A percentile compares a stretch with the other conserved stretches of the same genome.
Evolutionary conservation across 2,113 vertebrate species (phyloP).

Genomic region (Empidonax traillii): DNA sequence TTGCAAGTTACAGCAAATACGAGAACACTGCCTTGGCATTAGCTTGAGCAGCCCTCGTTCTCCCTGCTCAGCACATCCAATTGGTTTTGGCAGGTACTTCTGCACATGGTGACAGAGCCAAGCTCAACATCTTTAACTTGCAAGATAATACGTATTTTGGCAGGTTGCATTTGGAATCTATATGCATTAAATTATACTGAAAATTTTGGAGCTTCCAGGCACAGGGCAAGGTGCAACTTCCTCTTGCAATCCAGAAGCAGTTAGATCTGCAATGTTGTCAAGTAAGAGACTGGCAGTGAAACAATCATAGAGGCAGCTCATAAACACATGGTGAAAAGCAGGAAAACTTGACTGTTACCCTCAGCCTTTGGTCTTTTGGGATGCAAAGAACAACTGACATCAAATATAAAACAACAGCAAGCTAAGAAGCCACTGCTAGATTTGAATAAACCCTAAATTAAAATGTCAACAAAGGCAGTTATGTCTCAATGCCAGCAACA

Average conservation of each 20-base stretch:
- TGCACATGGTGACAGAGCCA: neutral
- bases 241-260: neutral
- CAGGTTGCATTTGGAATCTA: neutral
- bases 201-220: neutral
- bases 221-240: neutral
- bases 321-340: neutral
- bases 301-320: neutral
- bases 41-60: neutral
- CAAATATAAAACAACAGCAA: neutral
- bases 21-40: neutral
- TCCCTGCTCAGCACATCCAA: neutral
- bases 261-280: neutral
- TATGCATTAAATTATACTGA: neutral
- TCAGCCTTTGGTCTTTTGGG: neutral
- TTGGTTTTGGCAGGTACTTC: neutral
- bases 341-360: neutral
- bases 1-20: neutral
- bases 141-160: neutral
- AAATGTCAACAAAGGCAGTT: neutral
- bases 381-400: neutral
- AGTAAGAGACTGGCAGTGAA: neutral
- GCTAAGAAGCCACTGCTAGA: neutral
- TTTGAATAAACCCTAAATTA: neutral
- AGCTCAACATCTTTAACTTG: neutral
- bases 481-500: neutral